These are phyloP conservation scores for Troides aeacus DNA, from an alignment of 2,888 invertebrate species.

Conservation along the genomic window DNA sequence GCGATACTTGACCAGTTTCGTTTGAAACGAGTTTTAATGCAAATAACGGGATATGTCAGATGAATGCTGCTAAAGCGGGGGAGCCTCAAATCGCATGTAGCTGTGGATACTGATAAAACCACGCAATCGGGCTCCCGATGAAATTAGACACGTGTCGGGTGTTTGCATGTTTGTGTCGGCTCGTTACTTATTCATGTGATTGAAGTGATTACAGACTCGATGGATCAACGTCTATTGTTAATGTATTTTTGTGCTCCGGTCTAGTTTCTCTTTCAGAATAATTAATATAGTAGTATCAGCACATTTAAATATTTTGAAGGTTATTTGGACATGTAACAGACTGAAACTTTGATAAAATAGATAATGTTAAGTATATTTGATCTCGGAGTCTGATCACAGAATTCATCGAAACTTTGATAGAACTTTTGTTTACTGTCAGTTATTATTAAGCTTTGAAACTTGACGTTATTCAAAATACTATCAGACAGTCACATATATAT, in stretches of 20 bases:
- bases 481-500: too few species aligned
- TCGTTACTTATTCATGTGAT: conserved; percentile 18
- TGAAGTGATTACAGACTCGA: conserved; percentile 17
- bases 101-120: conserved; percentile 20
- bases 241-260: not conserved
- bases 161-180: conserved; percentile 11
- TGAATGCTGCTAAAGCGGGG: conserved; percentile 21
- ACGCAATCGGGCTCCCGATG: conserved; percentile 10
- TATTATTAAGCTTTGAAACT: too few species aligned
- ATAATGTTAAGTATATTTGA: too few species aligned
- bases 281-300: not conserved
- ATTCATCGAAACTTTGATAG: too few species aligned
- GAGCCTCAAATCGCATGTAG: conserved; percentile 17
- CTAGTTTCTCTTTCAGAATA: not conserved
- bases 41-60: conserved; percentile 32
- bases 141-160: conserved; percentile 23
- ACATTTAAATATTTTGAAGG: not conserved
- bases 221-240: conserved; percentile 15
- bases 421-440: too few species aligned
- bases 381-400: too few species aligned
- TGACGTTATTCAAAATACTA: too few species aligned
- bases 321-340: not conserved
- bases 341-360: not conserved
- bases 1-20: not conserved
- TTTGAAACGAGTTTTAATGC: not conserved